A percentile compares a stretch with the other conserved stretches of the same genome.
Evolutionary conservation across 2,888 invertebrate species (phyloP).

Genomic region (Molorchus minor): DNA sequence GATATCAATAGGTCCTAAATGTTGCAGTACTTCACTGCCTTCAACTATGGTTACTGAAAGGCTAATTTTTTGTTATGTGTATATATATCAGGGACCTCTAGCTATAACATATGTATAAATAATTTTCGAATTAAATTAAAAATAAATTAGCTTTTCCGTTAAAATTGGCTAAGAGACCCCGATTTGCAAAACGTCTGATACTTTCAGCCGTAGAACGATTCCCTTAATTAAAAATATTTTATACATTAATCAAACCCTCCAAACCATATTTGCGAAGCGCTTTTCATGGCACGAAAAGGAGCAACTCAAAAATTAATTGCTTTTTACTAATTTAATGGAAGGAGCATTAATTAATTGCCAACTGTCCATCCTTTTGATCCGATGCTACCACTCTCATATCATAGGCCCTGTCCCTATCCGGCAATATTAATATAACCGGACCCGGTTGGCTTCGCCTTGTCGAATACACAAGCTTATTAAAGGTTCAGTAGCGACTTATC

Average conservation of each 20-base stretch:
- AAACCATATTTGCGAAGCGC: constrained; percentile 20
- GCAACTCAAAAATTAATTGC: constrained; percentile 26
- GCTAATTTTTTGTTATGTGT: too few relatives aligned
- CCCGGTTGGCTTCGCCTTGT: constrained; percentile 14
- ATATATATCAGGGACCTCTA: too few relatives aligned
- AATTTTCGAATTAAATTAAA: too few relatives aligned
- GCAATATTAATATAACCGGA: constrained; percentile 19
- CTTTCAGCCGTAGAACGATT: not conserved
- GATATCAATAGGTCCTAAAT: too few relatives aligned
- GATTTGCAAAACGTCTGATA: constrained; percentile 7
- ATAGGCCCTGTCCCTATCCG: not conserved
- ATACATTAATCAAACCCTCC: constrained; percentile 25
- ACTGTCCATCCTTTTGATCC: constrained; percentile 26
- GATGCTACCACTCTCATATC: constrained; percentile 10
- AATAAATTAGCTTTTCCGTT: not conserved
- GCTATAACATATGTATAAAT: too few relatives aligned
- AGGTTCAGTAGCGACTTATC: too few relatives aligned
- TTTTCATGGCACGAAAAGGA: constrained; percentile 17
- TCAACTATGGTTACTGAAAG: too few relatives aligned
- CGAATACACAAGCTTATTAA: constrained; percentile 9
- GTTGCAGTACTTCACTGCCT: too few relatives aligned
- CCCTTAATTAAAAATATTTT: constrained; percentile 20
- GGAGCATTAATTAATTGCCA: constrained; percentile 20
- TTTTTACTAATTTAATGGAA: constrained; percentile 23
- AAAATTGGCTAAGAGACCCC: not conserved